Conservation (phyloP, 2,888 invertebrate species). For the Apoda limacodes region DNA sequence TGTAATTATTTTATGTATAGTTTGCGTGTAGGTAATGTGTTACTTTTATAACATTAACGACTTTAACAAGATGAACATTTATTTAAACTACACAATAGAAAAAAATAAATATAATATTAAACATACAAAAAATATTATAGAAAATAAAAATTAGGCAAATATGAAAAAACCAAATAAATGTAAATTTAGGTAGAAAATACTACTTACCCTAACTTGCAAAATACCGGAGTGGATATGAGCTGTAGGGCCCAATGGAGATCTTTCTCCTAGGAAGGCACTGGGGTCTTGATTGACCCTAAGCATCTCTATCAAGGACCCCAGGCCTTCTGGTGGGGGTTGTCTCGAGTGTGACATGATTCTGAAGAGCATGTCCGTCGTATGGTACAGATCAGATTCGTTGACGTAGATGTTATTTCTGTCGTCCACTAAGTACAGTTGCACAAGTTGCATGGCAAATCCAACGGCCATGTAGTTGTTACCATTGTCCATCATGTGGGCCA, state of each 20-base stretch:
- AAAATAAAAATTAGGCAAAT: no score
- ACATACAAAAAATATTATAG: not conserved
- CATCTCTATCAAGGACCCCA: constrained; percentile 84
- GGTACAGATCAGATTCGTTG: constrained; percentile 86
- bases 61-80: no score
- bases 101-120: not conserved
- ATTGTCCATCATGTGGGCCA: constrained; percentile 89
- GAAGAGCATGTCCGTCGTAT: constrained; percentile 87
- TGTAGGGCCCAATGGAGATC: constrained; percentile 82
- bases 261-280: constrained; percentile 77
- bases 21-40: no score
- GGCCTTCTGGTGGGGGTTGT: constrained; percentile 85
- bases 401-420: constrained; percentile 82
- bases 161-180: not conserved
- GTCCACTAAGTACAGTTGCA: constrained; percentile 87
- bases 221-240: constrained; percentile 95
- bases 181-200: constrained; percentile 24
- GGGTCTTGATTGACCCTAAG: constrained; percentile 81
- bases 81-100: no score
- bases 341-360: constrained; percentile 81
- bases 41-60: no score
- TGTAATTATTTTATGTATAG: no score
- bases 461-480: constrained; percentile 85
- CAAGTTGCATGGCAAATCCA: constrained; percentile 90
- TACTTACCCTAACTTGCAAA: constrained; percentile 81